These are phyloP conservation scores for Anolis carolinensis DNA, from an alignment of 2,113 vertebrate genomes.

Conservation along the genomic window DNA sequence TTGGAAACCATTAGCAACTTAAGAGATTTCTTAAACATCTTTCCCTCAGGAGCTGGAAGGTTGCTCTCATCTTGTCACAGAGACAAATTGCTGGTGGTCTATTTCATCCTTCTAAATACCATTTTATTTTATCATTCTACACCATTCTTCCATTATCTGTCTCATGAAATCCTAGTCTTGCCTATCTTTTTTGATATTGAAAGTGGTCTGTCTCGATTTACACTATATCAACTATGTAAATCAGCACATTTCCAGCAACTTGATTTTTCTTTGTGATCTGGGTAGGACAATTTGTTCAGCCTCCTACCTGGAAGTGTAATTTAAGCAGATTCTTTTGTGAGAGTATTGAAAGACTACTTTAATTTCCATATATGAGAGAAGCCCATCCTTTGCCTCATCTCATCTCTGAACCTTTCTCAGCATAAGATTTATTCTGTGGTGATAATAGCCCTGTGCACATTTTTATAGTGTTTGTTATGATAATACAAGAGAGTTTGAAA, in stretches of 20 bases:
- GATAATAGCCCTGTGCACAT: constrained; percentile 59
- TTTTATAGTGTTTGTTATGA: constrained; percentile 49
- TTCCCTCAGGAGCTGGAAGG: constrained; percentile 30
- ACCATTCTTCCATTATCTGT: constrained; percentile 65
- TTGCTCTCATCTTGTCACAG: constrained; percentile 9
- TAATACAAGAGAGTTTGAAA: constrained; percentile 49
- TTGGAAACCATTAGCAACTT: constrained; percentile 41
- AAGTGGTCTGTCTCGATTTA: constrained; percentile 68
- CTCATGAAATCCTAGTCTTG: constrained; percentile 58
- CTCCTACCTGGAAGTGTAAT: constrained; percentile 73
- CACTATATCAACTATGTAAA: constrained; percentile 76
- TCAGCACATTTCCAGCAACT: constrained; percentile 70
- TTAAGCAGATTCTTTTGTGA: constrained; percentile 72
- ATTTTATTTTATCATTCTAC: constrained; percentile 56
- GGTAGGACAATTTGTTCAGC: constrained; percentile 68
- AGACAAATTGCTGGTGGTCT: constrained; percentile 51
- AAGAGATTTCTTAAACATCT: constrained; percentile 46
- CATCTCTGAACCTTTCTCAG: constrained; percentile 58
- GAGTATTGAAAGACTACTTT: constrained; percentile 72
- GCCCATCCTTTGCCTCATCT: constrained; percentile 52
- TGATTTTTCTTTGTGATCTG: constrained; percentile 79
- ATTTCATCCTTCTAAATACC: constrained; percentile 44
- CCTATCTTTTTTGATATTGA: constrained; percentile 57
- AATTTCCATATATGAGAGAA: constrained; percentile 72
- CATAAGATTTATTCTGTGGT: constrained; percentile 63